Conservation (phyloP, 2,888 invertebrate genomes). For the Amiota minor region DNA sequence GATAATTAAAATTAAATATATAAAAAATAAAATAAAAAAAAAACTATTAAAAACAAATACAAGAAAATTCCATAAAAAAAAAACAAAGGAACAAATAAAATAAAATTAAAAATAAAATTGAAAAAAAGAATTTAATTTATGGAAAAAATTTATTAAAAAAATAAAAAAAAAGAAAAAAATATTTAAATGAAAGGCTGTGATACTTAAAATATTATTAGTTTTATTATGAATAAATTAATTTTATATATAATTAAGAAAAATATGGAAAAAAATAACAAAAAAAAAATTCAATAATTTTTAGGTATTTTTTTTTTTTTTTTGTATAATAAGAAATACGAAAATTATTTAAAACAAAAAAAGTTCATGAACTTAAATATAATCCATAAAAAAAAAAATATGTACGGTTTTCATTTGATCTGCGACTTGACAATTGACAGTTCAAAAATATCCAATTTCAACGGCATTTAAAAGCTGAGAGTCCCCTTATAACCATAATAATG, state of each 20-base stretch:
- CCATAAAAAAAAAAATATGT: too few relatives aligned
- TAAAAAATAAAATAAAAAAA: not conserved
- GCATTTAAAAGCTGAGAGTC: too few relatives aligned
- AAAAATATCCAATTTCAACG: too few relatives aligned
- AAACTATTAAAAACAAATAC: not conserved
- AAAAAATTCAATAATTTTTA: not conserved
- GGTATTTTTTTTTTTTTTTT: not conserved
- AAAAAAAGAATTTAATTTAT: not conserved
- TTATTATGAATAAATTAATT: too few relatives aligned
- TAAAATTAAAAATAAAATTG: not conserved
- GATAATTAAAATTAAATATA: not conserved
- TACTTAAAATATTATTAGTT: not conserved
- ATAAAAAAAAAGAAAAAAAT: not conserved
- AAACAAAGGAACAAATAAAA: not conserved
- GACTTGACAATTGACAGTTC: too few relatives aligned
- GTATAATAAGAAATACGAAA: too few relatives aligned
- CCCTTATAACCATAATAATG: too few relatives aligned
- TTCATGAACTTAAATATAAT: too few relatives aligned
- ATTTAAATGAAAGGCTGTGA: not conserved
- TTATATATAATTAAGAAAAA: not conserved
- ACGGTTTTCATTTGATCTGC: too few relatives aligned
- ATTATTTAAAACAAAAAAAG: too few relatives aligned
- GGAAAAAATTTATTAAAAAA: not conserved
- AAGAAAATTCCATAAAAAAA: not conserved
- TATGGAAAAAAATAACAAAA: not conserved